phyloP scores from a whole-genome alignment of 2,113 vertebrate genomes.

The pig (Sus scrofa) region T2T-Sscrofa CM000827.6:84518001-84518500 shows the following conservation, averaged over 20 bases:
- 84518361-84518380: too few relatives aligned
- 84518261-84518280: too few relatives aligned
- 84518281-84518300: too few relatives aligned
- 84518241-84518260: too few relatives aligned
- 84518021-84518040: neutral
- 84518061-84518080: neutral
- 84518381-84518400: too few relatives aligned
- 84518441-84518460: fast-evolving
- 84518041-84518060: neutral
- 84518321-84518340: too few relatives aligned
- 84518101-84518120: neutral
- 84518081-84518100: neutral
- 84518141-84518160: neutral
- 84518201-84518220: too few relatives aligned
- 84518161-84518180: too few relatives aligned
- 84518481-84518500: neutral
- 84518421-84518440: neutral
- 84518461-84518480: fast-evolving
- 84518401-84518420: neutral
- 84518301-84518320: too few relatives aligned
- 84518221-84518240: too few relatives aligned
- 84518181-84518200: too few relatives aligned
- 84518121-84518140: neutral
- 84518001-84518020: neutral
- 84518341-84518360: too few relatives aligned